Evolutionary conservation across 1,140 invertebrate genomes (phyloP), one percentile per base, ranked within the genome.

Genomic region (Phymorhynchus buccinoides): DNA sequence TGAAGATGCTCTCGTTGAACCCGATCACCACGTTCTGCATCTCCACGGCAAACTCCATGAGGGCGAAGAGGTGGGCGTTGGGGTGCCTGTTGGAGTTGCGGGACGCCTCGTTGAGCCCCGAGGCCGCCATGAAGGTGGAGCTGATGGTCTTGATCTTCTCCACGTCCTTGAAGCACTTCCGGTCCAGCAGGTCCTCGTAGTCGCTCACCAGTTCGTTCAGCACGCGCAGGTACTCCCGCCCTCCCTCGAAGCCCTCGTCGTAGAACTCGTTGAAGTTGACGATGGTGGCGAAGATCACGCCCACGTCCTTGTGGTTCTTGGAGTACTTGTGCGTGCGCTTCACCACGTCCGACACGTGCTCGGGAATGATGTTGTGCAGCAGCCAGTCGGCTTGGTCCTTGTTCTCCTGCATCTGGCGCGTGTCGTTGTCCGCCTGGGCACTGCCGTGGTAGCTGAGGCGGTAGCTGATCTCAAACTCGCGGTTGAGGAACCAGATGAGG

Each of bases 141-240:
- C 98, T 98, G 85, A 99, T 99, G 0, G 98, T 99, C 92, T 99
- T 99, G 85, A 99, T 99, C 93, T 99, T 99, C 91, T 99, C 98
- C 1, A 99, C 97, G 82, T 97, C 96, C 62, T 96, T 95, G 90
- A 97, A 99, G 87, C 98, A 95, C 0, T 95, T 94, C 78, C 96
- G 95, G 79, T 96, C 96, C 0, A 99, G 92, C 9, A 99, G 92
- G 90, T 99, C 97, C 92, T 99, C 98, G 92, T 99, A 99, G 93
- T 99, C 98, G 0, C 96, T 97, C 81, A 95, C 98, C 18, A 99
- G 94, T 92, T 99, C 98, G 93, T 99, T 99, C 27, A 99, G 94
- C 0, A 99, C 97, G 14, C 98, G 94, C 56, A 99, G 93, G 92
- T 97, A 99, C 93, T 99, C 98, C 90, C 97, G 97, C 9, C 93